These are phyloP conservation scores for Laterallus jamaicensis DNA, from an alignment of 2,113 vertebrate genomes.

Conservation along the genomic window DNA sequence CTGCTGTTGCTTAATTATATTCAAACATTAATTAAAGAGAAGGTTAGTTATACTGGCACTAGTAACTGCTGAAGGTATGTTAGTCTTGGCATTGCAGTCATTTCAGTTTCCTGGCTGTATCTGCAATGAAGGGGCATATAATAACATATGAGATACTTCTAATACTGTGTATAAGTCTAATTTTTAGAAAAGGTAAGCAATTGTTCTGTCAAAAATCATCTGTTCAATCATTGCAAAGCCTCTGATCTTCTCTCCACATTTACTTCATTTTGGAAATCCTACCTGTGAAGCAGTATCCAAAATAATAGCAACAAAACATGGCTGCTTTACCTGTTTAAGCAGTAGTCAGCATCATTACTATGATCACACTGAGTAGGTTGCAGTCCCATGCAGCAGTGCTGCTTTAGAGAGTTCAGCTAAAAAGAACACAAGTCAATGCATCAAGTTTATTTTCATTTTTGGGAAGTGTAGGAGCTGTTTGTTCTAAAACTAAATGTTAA, in stretches of 20 bases:
- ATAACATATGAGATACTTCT: not conserved
- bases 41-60: not conserved
- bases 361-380: not conserved
- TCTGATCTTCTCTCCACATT: not conserved
- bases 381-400: not conserved
- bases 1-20: not conserved
- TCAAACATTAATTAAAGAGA: constrained; percentile 20
- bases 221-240: not conserved
- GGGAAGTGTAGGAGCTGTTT: not conserved
- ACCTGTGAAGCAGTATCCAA: not conserved
- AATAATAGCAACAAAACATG: not conserved
- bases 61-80: not conserved
- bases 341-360: not conserved
- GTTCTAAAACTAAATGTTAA: not conserved
- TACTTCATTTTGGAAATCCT: not conserved
- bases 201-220: not conserved
- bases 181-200: not conserved
- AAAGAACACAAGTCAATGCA: not conserved
- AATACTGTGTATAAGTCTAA: not conserved
- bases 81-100: not conserved
- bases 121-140: not conserved
- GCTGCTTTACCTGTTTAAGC: not conserved
- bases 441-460: not conserved
- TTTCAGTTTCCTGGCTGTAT: not conserved
- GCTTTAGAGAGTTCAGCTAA: not conserved